phyloP scores from a whole-genome alignment of 2,797 vertebrate species.

The Oreortyx pictus region DNA sequence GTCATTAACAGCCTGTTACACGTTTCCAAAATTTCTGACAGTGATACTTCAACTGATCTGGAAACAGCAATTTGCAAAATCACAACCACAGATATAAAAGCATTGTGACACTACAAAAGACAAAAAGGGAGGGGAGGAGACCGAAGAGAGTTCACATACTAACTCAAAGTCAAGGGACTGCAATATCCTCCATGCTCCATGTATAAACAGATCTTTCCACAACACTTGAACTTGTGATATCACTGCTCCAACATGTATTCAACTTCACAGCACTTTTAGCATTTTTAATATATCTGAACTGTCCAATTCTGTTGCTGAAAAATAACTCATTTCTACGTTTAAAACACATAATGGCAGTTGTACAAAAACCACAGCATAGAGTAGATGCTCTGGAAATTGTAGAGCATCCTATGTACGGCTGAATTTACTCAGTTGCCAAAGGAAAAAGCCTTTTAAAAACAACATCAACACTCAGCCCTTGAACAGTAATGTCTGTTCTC shows the following conservation, averaged over 20 bases:
- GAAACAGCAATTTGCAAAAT: background rate
- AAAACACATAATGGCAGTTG: slow-evolving; percentile 16
- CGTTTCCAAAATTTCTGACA: background rate
- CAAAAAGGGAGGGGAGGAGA: background rate
- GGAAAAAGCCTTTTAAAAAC: slow-evolving; percentile 11
- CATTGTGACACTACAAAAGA: background rate
- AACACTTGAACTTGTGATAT: background rate
- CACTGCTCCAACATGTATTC: background rate
- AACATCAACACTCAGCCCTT: slow-evolving; percentile 42
- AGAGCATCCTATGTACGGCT: background rate
- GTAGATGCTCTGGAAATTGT: slow-evolving; percentile 28
- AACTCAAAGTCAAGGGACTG: background rate
- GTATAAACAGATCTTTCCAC: background rate
- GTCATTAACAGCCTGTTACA: background rate
- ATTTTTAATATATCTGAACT: background rate
- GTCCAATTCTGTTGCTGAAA: slow-evolving; percentile 22
- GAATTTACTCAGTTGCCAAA: background rate
- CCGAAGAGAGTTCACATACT: background rate
- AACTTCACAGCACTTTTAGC: background rate
- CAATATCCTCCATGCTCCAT: background rate
- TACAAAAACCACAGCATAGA: background rate
- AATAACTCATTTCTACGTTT: background rate
- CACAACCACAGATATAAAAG: background rate
- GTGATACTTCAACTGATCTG: background rate
- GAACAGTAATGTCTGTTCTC: slow-evolving; percentile 3